These are phyloP conservation scores for Aleiodes alternator DNA, from an alignment of 2,888 invertebrate species.

Conservation along the genomic window DNA sequence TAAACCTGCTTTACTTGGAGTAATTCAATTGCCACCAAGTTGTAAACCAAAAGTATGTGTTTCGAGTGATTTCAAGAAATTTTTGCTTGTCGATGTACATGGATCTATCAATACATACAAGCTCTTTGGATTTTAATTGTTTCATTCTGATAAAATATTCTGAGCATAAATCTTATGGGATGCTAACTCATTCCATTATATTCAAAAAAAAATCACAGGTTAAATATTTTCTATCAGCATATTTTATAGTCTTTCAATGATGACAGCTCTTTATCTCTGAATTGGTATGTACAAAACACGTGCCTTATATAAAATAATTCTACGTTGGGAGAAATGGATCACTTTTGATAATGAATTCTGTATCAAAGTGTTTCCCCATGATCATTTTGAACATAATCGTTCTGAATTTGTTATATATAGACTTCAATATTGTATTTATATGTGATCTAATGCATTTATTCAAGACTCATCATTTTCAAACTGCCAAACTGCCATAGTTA, in stretches of 20 bases:
- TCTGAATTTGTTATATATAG: neutral
- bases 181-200: no score
- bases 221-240: conserved; percentile 19
- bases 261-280: conserved; percentile 17
- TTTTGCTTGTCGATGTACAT: conserved; percentile 69
- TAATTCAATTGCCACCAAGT: conserved; percentile 66
- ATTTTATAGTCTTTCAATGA: conserved; percentile 20
- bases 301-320: conserved; percentile 12
- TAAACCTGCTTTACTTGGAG: conserved; percentile 62
- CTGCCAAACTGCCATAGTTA: conserved; percentile 4
- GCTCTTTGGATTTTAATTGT: conserved; percentile 22
- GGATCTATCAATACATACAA: conserved; percentile 64
- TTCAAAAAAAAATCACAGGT: neutral
- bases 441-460: conserved; percentile 13
- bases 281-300: conserved; percentile 29
- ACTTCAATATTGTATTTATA: neutral
- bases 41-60: conserved; percentile 66
- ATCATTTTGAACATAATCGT: neutral
- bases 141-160: neutral
- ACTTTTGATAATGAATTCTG: neutral
- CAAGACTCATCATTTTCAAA: neutral
- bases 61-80: conserved; percentile 70
- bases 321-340: neutral
- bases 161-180: no score
- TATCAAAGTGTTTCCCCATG: neutral